Evolutionary conservation across 30 jellyfish, hydroid and myxozoan genomes (phyloP).

Genomic region (Sanderia malayensis): DNA sequence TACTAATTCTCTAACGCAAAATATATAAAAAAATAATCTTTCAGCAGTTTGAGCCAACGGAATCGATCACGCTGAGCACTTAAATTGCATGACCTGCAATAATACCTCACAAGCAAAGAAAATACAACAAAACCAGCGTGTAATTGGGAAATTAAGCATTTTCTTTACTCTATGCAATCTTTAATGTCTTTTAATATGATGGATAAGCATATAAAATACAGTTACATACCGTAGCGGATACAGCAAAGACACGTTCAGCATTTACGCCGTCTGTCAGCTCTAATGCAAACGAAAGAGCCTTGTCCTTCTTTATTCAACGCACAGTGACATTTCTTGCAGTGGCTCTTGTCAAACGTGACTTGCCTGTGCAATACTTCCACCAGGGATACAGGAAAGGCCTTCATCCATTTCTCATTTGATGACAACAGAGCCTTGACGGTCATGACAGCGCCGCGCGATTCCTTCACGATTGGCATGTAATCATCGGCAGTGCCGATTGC

Average conservation of each 20-base stretch:
- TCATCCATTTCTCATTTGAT: constrained; percentile 66
- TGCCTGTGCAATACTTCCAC: constrained; percentile 52
- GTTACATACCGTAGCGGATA: no score
- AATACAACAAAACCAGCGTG: no score
- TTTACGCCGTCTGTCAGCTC: background rate
- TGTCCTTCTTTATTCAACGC: constrained; percentile 17
- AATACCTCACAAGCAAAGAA: no score
- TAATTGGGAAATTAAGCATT: no score
- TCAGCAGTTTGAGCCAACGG: no score
- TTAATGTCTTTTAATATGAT: no score
- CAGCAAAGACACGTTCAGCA: constrained; percentile 1
- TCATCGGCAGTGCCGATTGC: constrained; percentile 75
- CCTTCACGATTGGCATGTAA: constrained; percentile 84
- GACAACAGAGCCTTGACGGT: constrained; percentile 72
- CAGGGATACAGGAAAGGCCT: constrained; percentile 68
- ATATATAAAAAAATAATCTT: no score
- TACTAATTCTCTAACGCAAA: no score
- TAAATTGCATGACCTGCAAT: no score
- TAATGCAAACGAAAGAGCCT: constrained; percentile 18
- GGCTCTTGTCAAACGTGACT: constrained; percentile 37
- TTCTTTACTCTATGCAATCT: no score
- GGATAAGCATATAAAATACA: no score
- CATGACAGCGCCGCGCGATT: constrained; percentile 83
- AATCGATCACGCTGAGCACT: no score
- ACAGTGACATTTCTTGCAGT: constrained; percentile 74